phyloP scores from a whole-genome alignment of 1,140 invertebrate genomes.

The Phthorimaea operculella region DNA sequence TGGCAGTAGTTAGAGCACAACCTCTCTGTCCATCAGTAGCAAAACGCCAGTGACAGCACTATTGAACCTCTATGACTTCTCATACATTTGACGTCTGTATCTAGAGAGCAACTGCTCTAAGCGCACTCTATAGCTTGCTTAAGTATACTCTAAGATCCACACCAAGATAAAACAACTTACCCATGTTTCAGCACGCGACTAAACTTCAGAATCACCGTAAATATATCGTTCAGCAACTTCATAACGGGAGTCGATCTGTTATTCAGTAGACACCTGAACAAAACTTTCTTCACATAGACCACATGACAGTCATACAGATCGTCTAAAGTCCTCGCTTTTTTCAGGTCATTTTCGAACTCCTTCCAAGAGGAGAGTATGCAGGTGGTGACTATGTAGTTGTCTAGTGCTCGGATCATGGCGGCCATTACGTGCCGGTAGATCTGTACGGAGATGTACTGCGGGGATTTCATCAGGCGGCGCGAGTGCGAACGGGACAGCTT shows the following conservation, averaged over 20 bases:
- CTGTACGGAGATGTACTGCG: conserved; percentile 73
- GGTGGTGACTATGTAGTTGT: conserved; percentile 78
- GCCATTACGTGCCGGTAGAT: conserved; percentile 77
- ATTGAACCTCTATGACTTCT: too few relatives aligned
- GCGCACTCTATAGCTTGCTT: too few relatives aligned
- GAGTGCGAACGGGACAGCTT: conserved; percentile 64
- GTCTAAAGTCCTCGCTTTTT: conserved; percentile 73
- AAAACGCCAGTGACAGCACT: too few relatives aligned
- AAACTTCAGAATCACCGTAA: conserved; percentile 77
- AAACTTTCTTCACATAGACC: conserved; percentile 76
- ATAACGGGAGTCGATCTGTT: conserved; percentile 73
- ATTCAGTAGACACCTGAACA: conserved; percentile 77
- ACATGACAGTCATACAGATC: conserved; percentile 76
- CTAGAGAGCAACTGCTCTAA: too few relatives aligned
- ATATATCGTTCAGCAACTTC: conserved; percentile 74
- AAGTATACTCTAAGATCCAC: too few relatives aligned
- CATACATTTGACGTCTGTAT: too few relatives aligned
- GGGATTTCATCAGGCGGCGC: conserved; percentile 62
- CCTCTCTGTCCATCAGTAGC: too few relatives aligned
- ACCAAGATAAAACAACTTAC: conserved; percentile 30
- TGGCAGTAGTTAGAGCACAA: too few relatives aligned
- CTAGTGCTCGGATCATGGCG: conserved; percentile 76
- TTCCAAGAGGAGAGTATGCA: conserved; percentile 78
- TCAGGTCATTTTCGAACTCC: conserved; percentile 74
- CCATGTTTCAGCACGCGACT: conserved; percentile 66